phyloP scores from a whole-genome alignment of 2,888 invertebrate species.

The Notodonta dromedarius region DNA sequence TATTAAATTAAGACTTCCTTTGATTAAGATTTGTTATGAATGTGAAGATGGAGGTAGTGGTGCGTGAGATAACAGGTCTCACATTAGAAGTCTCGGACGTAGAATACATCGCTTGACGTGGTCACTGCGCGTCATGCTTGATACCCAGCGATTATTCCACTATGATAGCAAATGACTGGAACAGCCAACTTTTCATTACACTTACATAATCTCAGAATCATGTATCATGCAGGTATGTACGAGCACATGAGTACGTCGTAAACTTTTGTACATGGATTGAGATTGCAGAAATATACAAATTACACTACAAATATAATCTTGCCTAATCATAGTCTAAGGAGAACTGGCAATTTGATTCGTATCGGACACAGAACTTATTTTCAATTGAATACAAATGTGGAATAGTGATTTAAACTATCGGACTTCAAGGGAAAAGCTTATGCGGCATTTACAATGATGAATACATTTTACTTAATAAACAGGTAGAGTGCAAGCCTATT shows the following conservation, averaged over 20 bases:
- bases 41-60: slow-evolving; percentile 38
- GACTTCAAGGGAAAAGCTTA: slow-evolving; percentile 30
- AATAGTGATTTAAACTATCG: slow-evolving; percentile 29
- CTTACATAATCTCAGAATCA: too few species aligned
- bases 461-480: slow-evolving; percentile 39
- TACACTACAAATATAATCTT: too few species aligned
- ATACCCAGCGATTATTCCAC: slow-evolving; percentile 51
- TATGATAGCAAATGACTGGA: slow-evolving; percentile 47
- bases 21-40: slow-evolving; percentile 46
- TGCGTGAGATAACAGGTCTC: slow-evolving; percentile 56
- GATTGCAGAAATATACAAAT: too few species aligned
- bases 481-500: slow-evolving; percentile 23
- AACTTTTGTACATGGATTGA: too few species aligned
- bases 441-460: slow-evolving; percentile 24
- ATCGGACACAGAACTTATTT: slow-evolving; percentile 17
- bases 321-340: too few species aligned
- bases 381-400: slow-evolving; percentile 31
- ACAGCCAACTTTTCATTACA: not conserved
- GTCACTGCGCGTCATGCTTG: slow-evolving; percentile 44
- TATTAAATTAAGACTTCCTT: slow-evolving; percentile 47
- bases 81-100: slow-evolving; percentile 31
- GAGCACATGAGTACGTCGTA: too few species aligned
- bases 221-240: too few species aligned
- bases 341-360: slow-evolving; percentile 9
- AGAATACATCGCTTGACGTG: slow-evolving; percentile 30